phyloP scores from a whole-genome alignment of 30 jellyfish, hydroid and myxozoan species.

The Hydractinia symbiolongicarpus region DNA sequence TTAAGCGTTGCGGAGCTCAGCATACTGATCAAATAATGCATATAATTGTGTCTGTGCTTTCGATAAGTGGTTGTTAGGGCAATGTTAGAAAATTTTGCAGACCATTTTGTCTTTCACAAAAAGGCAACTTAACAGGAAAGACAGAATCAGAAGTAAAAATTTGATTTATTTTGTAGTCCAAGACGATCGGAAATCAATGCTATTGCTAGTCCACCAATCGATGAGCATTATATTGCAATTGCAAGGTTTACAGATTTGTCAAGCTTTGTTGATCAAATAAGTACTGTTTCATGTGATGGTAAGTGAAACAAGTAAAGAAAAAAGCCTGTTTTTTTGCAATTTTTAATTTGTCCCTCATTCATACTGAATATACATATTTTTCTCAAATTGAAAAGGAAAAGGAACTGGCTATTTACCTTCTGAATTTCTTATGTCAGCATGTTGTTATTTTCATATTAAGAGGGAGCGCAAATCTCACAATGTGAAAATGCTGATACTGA shows the following conservation, averaged over 20 bases:
- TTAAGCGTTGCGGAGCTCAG: too few species aligned
- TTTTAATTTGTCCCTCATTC: too few species aligned
- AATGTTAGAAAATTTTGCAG: too few species aligned
- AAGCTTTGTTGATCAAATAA: conserved; percentile 87
- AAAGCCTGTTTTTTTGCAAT: too few species aligned
- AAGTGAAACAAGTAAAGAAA: background rate
- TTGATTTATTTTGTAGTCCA: background rate
- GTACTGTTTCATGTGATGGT: conserved; percentile 96
- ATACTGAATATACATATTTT: background rate
- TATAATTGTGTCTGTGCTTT: too few species aligned
- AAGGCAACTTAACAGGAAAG: too few species aligned
- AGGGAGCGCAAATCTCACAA: conserved; percentile 80
- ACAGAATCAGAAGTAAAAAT: too few species aligned
- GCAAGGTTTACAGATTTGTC: conserved; percentile 70
- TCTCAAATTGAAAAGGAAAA: background rate
- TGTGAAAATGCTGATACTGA: conserved; percentile 91
- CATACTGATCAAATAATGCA: too few species aligned
- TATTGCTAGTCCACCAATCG: conserved; percentile 84
- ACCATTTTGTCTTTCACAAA: too few species aligned
- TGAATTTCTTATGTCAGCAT: background rate
- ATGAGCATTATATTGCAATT: conserved; percentile 50
- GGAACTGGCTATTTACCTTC: background rate
- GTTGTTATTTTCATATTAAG: conserved; percentile 24
- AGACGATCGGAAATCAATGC: conserved; percentile 47
- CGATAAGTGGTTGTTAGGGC: too few species aligned